phyloP scores from a whole-genome alignment of 2,113 vertebrate genomes.

The Helogale parvula region DNA sequence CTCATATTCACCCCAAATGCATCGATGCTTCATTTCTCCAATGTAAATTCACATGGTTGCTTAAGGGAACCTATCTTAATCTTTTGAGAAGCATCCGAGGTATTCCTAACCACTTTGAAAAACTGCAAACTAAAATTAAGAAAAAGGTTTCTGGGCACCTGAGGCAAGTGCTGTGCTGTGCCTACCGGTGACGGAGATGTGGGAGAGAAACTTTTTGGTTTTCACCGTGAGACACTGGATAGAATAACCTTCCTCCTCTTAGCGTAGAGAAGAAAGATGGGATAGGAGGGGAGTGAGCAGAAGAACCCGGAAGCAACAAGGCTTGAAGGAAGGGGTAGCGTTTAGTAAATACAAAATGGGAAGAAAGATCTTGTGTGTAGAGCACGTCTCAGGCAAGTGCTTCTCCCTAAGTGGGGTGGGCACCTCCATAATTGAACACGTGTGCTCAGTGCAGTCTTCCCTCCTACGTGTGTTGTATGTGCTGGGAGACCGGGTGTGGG shows the following conservation, averaged over 20 bases:
- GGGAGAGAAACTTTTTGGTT: not conserved
- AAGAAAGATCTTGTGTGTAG: not conserved
- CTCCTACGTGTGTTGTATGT: accelerated
- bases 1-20: not conserved
- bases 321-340: not conserved
- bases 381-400: not conserved
- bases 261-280: not conserved
- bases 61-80: not conserved
- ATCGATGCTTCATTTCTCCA: not conserved
- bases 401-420: not conserved
- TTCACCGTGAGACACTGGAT: not conserved
- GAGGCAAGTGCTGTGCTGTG: not conserved
- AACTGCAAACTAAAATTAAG: not conserved
- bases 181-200: not conserved
- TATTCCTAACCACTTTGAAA: not conserved
- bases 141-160: not conserved
- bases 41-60: not conserved
- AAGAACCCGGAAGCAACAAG: not conserved
- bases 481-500: accelerated
- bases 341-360: not conserved
- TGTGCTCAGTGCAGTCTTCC: no score
- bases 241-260: not conserved
- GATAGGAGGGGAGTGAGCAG: not conserved
- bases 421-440: no score
- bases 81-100: not conserved